phyloP scores from a whole-genome alignment of 2,113 vertebrate genomes.

The Ammodytes marinus region DNA sequence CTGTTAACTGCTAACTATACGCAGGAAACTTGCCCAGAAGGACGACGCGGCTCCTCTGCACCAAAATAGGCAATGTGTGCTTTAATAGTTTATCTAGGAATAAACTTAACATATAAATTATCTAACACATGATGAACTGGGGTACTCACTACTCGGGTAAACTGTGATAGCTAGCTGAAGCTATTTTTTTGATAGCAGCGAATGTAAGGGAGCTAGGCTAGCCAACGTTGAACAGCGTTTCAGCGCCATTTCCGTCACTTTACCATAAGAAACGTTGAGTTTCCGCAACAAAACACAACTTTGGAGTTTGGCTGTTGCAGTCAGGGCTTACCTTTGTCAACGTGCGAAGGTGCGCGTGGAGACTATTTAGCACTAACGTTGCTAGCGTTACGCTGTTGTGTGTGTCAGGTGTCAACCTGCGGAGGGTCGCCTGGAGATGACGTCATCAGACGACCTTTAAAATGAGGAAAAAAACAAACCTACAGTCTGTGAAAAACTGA shows the following conservation, averaged over 20 bases:
- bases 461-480: neutral
- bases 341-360: neutral
- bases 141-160: no score
- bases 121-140: neutral
- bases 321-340: conserved; percentile 18
- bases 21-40: neutral
- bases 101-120: neutral
- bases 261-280: fast-evolving
- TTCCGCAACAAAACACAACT: fast-evolving
- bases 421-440: neutral
- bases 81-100: neutral
- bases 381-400: neutral
- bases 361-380: neutral
- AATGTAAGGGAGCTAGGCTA: neutral
- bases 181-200: neutral
- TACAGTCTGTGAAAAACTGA: neutral
- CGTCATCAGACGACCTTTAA: neutral
- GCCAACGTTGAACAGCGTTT: neutral
- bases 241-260: no score
- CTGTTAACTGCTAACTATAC: neutral
- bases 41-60: no score
- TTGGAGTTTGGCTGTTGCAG: fast-evolving
- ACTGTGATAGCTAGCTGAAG: neutral
- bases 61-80: neutral
- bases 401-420: neutral